Conservation (phyloP, 2,888 invertebrate genomes). For the Acanthosoma haemorrhoidale region DNA sequence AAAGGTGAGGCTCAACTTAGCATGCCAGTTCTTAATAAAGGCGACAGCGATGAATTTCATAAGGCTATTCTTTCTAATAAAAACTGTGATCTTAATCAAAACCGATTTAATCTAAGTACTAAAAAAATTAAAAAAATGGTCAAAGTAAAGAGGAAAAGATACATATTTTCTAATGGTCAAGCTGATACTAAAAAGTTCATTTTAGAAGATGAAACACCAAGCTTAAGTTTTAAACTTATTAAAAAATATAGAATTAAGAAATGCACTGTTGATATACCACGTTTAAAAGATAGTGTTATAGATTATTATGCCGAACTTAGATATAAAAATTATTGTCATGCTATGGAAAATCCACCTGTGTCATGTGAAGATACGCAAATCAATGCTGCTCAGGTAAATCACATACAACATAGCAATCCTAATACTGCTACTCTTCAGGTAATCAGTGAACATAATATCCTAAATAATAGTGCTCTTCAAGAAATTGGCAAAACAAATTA, state of each 20-base stretch:
- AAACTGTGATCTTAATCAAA: neutral
- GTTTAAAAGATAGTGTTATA: neutral
- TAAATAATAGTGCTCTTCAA: no score
- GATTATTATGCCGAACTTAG: neutral
- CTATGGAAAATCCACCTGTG: no score
- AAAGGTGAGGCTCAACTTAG: neutral
- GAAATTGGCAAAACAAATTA: no score
- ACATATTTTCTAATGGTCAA: neutral
- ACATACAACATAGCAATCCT: neutral
- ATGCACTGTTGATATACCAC: slow-evolving; percentile 1
- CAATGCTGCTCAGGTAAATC: neutral
- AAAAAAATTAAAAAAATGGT: slow-evolving; percentile 9
- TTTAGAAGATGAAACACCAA: slow-evolving; percentile 16
- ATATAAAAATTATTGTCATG: neutral
- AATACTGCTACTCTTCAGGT: neutral
- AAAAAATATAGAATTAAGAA: slow-evolving; percentile 21
- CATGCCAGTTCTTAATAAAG: neutral
- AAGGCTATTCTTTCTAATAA: neutral
- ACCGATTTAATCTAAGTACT: neutral
- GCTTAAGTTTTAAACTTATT: neutral
- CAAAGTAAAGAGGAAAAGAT: slow-evolving; percentile 20
- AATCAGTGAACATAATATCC: no score
- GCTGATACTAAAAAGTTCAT: neutral
- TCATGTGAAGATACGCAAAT: neutral
- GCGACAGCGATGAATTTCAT: neutral